Conservation (phyloP, 2,113 vertebrate species). For the Peromyscus maniculatus region DNA sequence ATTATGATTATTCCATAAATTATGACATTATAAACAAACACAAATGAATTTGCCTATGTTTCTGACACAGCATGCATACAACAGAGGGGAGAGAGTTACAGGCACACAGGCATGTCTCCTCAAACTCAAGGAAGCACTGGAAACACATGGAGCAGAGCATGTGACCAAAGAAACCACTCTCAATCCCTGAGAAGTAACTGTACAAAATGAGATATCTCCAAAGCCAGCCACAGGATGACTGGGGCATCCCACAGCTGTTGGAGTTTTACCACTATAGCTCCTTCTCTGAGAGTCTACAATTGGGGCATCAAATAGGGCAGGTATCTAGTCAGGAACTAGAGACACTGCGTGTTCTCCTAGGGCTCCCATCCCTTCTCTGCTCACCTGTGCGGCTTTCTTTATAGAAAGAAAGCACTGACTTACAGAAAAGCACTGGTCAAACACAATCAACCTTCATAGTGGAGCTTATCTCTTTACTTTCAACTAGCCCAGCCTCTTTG, state of each 20-base stretch:
- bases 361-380: background rate
- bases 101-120: background rate
- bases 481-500: background rate
- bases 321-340: background rate
- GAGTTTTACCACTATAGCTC: too few species aligned
- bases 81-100: background rate
- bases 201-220: background rate
- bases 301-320: background rate
- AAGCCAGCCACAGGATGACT: background rate
- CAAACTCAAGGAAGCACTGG: background rate
- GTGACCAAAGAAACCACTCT: background rate
- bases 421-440: background rate
- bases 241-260: fast-evolving
- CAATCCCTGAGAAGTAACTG: too few species aligned
- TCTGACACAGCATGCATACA: background rate
- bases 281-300: too few species aligned
- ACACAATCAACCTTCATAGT: background rate
- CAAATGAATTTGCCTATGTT: background rate
- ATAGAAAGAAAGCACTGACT: background rate
- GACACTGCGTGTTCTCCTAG: background rate
- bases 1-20: background rate
- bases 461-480: background rate
- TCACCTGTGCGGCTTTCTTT: background rate
- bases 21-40: background rate
- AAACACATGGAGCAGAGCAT: background rate